Evolutionary conservation across 2,797 vertebrate species (phyloP), one percentile per base, ranked within the genome.

Genomic region (Helarctos malayanus): DNA sequence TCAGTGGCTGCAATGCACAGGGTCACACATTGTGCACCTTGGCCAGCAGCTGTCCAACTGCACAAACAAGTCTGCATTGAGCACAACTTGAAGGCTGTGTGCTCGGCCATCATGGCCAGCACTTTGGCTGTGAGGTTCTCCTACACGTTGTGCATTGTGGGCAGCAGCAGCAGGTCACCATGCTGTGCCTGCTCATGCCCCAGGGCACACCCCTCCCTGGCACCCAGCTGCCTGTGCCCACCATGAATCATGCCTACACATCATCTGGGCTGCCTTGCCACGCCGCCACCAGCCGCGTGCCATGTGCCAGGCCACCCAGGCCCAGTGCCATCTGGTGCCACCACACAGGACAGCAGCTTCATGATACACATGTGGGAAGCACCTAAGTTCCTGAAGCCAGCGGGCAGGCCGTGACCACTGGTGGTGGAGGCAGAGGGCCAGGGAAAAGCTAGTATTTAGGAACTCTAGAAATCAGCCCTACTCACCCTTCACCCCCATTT

Each of bases 81-180:
- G 98, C 61, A 99, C 99, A 23, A 99, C 95, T 99, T 99, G 96
- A 99, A 99, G 85, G 99, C 99, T 73, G 99, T 98, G 83, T 99
- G 99, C 94, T 98, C 98, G 78, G 98, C 98, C 91, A 99, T 99
- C 98, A 99, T 99, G 95, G 99, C 99, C 88, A 99, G 98, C 85
- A 99, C 98, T 97, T 99, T 99, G 2, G 99, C 98, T 0, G 99
- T 99, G 47, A 99, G 98, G 98, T 99, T 99, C 96, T 99, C 99
- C 0, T 99, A 99, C 0, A 99, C 99, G 94, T 99, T 99, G n/a
- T 98, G 98, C 81, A 99, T 98, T 18, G 99, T 99, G 0, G 99
- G 99, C n/a, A 99, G 98, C 4, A 99, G 98, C 5, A 99, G 99
- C 49, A 99, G 98, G 98, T 99, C 99, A 0, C 98, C 98, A 96